These are phyloP conservation scores for Pentamera pediparva DNA, from an alignment of 53 echinoderm and acorn worm genomes.

Conservation along the genomic window DNA sequence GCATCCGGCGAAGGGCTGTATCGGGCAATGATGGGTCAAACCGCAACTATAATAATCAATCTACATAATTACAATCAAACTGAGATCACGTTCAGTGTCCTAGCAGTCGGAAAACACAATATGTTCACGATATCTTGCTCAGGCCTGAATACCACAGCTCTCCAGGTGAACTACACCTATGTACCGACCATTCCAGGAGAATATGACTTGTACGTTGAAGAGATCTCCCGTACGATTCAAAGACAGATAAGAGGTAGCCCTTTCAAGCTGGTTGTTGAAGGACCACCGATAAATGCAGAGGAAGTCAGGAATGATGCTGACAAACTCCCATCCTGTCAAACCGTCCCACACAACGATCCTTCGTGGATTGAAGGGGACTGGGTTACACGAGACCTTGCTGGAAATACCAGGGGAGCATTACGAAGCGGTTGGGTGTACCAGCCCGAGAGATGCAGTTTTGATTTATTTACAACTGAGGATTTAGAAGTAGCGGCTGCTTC, in stretches of 20 bases:
- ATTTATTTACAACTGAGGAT: background rate
- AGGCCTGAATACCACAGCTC: background rate
- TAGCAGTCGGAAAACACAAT: background rate
- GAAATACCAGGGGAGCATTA: background rate
- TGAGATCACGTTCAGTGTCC: background rate
- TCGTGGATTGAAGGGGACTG: background rate
- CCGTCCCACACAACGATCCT: background rate
- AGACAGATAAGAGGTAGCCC: background rate
- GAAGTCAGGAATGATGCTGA: background rate
- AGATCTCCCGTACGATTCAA: background rate
- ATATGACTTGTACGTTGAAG: background rate
- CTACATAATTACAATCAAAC: background rate
- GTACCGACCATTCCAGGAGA: background rate
- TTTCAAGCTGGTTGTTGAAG: background rate
- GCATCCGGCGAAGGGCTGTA: background rate
- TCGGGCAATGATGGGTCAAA: background rate
- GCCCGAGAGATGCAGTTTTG: background rate
- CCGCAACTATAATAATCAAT: background rate
- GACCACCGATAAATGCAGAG: background rate
- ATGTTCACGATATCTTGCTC: background rate
- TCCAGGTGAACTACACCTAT: background rate
- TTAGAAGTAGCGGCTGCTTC: background rate
- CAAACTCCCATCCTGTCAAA: constrained; percentile 3
- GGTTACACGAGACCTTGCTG: background rate
- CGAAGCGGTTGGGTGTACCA: constrained; percentile 1